These are phyloP conservation scores for Cheilosia pagana DNA, from an alignment of 2,888 invertebrate species.

Conservation along the genomic window DNA sequence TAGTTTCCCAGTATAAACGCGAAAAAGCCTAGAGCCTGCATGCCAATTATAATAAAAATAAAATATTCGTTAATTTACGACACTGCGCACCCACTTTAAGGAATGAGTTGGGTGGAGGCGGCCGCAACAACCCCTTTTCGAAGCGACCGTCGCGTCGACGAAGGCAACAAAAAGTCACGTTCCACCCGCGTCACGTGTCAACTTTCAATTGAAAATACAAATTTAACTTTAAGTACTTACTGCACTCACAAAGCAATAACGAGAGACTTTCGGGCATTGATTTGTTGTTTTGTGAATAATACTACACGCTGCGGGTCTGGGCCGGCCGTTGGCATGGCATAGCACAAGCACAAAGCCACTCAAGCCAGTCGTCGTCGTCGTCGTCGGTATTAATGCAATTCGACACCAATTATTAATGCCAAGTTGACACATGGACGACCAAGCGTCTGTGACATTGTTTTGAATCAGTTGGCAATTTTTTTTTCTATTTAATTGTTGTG, in stretches of 20 bases:
- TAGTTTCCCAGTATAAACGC: no score
- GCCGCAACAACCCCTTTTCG: slow-evolving; percentile 40
- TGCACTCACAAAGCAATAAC: slow-evolving; percentile 11
- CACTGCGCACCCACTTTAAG: slow-evolving; percentile 57
- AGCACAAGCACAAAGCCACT: background rate
- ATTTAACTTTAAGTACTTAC: slow-evolving; percentile 4
- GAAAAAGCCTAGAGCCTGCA: slow-evolving; percentile 13
- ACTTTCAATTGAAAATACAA: slow-evolving; percentile 60
- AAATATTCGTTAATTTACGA: slow-evolving; percentile 5
- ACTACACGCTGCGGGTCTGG: slow-evolving; percentile 39
- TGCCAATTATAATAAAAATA: slow-evolving; percentile 36
- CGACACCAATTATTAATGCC: slow-evolving; percentile 68
- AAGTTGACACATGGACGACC: slow-evolving; percentile 61
- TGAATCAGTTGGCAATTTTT: slow-evolving; percentile 49
- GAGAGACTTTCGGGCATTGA: slow-evolving; percentile 58
- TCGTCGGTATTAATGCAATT: slow-evolving; percentile 36
- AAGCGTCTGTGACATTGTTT: slow-evolving; percentile 62
- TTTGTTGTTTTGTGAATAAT: slow-evolving; percentile 49
- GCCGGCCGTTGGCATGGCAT: background rate
- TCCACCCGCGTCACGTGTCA: slow-evolving; percentile 67
- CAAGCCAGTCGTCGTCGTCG: slow-evolving; percentile 14
- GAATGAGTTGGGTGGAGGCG: slow-evolving; percentile 34
- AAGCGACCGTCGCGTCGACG: background rate
- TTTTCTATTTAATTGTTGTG: slow-evolving; percentile 1
- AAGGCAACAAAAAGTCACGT: slow-evolving; percentile 56